Conservation (phyloP, 2,113 vertebrate species). For the Clarias batrachus region DNA sequence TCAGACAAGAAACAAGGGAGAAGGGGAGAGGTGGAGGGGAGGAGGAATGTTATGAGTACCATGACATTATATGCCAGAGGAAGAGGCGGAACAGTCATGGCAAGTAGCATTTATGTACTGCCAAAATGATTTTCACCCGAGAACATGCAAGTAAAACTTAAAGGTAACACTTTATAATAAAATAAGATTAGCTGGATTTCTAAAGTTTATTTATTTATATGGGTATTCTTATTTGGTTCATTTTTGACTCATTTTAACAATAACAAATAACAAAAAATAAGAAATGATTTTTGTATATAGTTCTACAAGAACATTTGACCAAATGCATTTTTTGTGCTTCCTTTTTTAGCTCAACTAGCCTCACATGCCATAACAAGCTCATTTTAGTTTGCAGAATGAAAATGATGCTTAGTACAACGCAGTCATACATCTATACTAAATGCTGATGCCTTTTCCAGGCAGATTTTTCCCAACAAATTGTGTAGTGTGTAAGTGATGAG, state of each 20-base stretch:
- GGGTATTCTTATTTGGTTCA: background rate
- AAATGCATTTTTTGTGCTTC: background rate
- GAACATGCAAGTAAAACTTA: conserved; percentile 68
- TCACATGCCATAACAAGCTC: background rate
- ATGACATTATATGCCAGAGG: conserved; percentile 81
- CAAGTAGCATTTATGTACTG: conserved; percentile 82
- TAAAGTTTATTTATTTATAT: background rate
- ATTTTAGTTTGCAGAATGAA: too few relatives aligned
- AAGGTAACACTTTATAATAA: conserved; percentile 63
- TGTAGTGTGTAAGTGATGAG: too few relatives aligned
- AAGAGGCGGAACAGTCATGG: conserved; percentile 80
- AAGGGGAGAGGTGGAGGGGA: conserved; percentile 77
- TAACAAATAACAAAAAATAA: too few relatives aligned
- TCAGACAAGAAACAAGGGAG: conserved; percentile 85
- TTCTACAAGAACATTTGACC: background rate
- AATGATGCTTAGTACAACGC: too few relatives aligned
- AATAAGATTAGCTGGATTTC: conserved; percentile 41
- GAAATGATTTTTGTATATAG: background rate
- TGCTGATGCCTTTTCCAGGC: too few relatives aligned
- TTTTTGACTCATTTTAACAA: background rate
- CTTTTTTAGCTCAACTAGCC: background rate
- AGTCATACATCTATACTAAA: too few relatives aligned
- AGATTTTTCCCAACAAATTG: too few relatives aligned
- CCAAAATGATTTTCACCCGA: conserved; percentile 81
- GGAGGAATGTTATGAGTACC: conserved; percentile 87